Evolutionary conservation across 2,797 vertebrate species (phyloP), one percentile per base, ranked within the genome.

Genomic region (Diglossa cyanea): DNA sequence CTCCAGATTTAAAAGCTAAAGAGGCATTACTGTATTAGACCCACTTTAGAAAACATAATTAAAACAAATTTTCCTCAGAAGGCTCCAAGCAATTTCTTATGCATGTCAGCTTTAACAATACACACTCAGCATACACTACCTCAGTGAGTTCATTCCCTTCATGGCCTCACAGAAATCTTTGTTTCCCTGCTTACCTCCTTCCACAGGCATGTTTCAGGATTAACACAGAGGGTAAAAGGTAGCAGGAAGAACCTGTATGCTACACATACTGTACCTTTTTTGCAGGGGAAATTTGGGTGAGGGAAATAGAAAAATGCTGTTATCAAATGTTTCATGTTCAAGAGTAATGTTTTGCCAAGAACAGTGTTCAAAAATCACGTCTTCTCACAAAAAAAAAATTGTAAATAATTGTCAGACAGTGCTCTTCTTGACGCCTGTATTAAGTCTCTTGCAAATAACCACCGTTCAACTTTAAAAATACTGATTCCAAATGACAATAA

Each of bases 41-140:
- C 7, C 39, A 50, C n/a, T 61, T 88, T 15, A 55, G 40, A 70
- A 88, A 72, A 77, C 13, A 19, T 54, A 71, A 48, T 51, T 63
- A 62, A 3, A 28, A 70, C 73, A 30, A 16, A 15, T 66, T 65
- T 85, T 90, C 81, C 77, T 58, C 37, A 50, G 60, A 80, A 93
- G 13, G n/a, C 68, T 47, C 37, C 55, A 68, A 35, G 51, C 44
- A 75, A 65, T 68, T 91, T 93, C 57, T 57, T 61, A 54, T 4
- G 15, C 37, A 75, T 68, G 77, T 57, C 94, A 90, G 35, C 45
- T 79, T 92, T 63, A 93, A 55, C 60, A 68, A 72, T 18, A 62
- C 12, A 57, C 10, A 31, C 39, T 47, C 26, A 39, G 37, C 44
- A 58, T 44, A 61, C 42, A 30, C 7, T 24, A 26, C 31, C 24